Conservation (phyloP, 2,888 invertebrate species). For the Drosophila emarginata region DNA sequence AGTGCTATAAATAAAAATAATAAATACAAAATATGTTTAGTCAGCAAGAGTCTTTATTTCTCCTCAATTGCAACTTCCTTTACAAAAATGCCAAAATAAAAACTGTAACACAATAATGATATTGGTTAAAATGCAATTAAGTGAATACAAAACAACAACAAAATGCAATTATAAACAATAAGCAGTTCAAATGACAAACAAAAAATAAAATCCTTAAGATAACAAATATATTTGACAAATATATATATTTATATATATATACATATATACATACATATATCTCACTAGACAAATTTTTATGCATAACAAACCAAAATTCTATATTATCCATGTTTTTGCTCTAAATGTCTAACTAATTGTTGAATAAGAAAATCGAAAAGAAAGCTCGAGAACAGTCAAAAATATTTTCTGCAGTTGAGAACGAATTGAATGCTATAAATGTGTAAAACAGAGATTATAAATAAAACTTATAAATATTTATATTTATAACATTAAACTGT, state of each 20-base stretch:
- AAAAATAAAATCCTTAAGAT: conserved; percentile 50
- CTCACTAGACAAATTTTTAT: conserved; percentile 74
- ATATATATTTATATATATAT: conserved; percentile 65
- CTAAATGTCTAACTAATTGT: conserved; percentile 79
- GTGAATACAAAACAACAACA: conserved; percentile 56
- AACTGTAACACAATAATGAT: conserved; percentile 34
- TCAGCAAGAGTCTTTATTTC: conserved; percentile 35
- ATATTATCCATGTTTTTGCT: conserved; percentile 78
- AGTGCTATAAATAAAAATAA: conserved; percentile 1
- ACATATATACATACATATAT: conserved; percentile 62
- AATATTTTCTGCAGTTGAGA: conserved; percentile 66
- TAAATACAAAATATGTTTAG: conserved; percentile 28
- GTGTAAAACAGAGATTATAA: conserved; percentile 53
- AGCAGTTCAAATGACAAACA: conserved; percentile 63
- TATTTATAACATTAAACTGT: conserved; percentile 65
- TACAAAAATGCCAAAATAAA: conserved; percentile 65
- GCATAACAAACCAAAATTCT: conserved; percentile 67
- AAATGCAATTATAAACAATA: conserved; percentile 77
- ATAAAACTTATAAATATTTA: conserved; percentile 28
- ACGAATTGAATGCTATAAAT: conserved; percentile 58
- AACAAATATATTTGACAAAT: conserved; percentile 43
- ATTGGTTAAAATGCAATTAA: conserved; percentile 58
- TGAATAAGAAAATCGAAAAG: conserved; percentile 46
- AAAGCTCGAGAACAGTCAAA: conserved; percentile 12
- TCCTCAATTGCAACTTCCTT: conserved; percentile 37